Percentiles rank a stretch among this genome's conserved stretches.
Conservation (phyloP, 1,140 invertebrate species). For the Drosophila navojoa region DNA sequence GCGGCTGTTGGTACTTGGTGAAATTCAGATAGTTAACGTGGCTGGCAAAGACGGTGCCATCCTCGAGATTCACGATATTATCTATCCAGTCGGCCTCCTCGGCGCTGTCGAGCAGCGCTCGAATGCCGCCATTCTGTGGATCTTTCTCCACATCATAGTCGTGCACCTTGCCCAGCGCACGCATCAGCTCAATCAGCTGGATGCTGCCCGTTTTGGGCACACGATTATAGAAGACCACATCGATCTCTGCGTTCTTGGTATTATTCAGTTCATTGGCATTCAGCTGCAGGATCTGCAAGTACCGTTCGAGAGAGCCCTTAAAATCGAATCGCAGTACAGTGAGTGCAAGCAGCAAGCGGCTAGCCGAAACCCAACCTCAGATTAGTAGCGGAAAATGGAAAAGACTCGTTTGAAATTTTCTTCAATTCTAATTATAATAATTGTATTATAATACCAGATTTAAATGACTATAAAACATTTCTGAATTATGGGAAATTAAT, state of each 20-base stretch:
- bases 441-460: too few species aligned
- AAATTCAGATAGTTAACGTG: conserved; percentile 85
- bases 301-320: conserved; percentile 29
- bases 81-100: conserved; percentile 66
- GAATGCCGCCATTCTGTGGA: conserved; percentile 70
- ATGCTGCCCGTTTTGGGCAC: conserved; percentile 94
- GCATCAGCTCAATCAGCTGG: conserved; percentile 93
- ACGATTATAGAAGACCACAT: conserved; percentile 94
- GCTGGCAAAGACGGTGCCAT: conserved; percentile 67
- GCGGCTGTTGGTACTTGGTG: conserved; percentile 89
- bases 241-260: conserved; percentile 88
- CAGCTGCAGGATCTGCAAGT: conserved; percentile 68
- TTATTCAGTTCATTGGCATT: conserved; percentile 87
- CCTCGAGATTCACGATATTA: conserved; percentile 68
- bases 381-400: conserved; percentile 46
- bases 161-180: conserved; percentile 90
- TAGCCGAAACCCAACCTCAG: conserved; percentile 33
- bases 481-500: too few species aligned
- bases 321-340: background rate
- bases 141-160: conserved; percentile 84
- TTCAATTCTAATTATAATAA: too few species aligned
- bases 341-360: conserved; percentile 32
- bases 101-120: conserved; percentile 45
- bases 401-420: too few species aligned
- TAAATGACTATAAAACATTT: too few species aligned